Evolutionary conservation across 2,888 invertebrate genomes (phyloP).

Genomic region (Gryllus longicercus): DNA sequence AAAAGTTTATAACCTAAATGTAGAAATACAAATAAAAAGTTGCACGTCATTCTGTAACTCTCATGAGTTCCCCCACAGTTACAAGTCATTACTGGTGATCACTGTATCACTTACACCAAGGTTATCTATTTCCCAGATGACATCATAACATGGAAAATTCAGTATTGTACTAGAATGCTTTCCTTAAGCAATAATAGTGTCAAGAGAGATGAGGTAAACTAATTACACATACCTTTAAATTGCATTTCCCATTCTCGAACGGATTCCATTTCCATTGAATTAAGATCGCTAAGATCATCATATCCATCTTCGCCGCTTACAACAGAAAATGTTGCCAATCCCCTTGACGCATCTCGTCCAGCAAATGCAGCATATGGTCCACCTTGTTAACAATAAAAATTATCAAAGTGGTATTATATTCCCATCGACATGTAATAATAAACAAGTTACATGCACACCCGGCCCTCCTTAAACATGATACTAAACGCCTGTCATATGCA

Average conservation of each 20-base stretch:
- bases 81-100: too few relatives aligned
- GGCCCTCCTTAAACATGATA: not conserved
- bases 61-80: too few relatives aligned
- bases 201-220: not conserved
- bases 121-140: too few relatives aligned
- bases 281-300: constrained; percentile 93
- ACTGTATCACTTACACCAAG: too few relatives aligned
- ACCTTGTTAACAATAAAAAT: constrained; percentile 53
- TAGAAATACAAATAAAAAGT: too few relatives aligned
- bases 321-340: constrained; percentile 89
- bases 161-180: too few relatives aligned
- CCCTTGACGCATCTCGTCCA: constrained; percentile 92
- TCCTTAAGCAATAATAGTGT: not conserved
- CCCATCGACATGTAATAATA: not conserved
- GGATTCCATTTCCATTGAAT: constrained; percentile 89
- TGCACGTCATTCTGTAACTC: too few relatives aligned
- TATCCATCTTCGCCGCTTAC: constrained; percentile 78
- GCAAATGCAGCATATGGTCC: constrained; percentile 93
- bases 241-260: constrained; percentile 97
- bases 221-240: constrained; percentile 70
- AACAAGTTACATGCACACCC: not conserved
- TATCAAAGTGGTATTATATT: too few relatives aligned
- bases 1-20: too few relatives aligned
- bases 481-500: not conserved
- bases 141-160: too few relatives aligned